phyloP scores from a whole-genome alignment of 2,888 invertebrate species.

The Gibbula magus region DNA sequence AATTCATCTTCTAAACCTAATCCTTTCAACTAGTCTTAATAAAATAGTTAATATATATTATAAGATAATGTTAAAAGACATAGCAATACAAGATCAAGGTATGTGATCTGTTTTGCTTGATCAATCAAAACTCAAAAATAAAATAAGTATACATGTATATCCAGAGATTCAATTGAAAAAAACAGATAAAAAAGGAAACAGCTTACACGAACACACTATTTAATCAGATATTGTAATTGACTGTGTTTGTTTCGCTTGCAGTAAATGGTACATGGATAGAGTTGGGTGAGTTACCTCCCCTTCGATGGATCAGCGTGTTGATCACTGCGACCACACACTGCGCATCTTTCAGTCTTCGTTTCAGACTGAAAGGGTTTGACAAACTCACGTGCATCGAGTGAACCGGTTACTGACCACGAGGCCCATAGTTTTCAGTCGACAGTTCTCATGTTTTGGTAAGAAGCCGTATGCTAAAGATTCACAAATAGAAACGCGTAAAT shows the following conservation, averaged over 20 bases:
- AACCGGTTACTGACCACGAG: neutral
- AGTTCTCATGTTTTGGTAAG: too few species aligned
- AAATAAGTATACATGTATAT: too few species aligned
- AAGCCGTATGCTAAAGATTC: too few species aligned
- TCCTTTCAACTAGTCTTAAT: too few species aligned
- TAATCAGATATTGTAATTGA: neutral
- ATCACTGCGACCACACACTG: conserved; percentile 7
- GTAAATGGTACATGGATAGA: conserved; percentile 4
- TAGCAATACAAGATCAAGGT: neutral
- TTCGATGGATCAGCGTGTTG: neutral
- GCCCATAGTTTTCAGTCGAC: neutral
- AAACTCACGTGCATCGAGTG: neutral
- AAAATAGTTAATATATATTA: too few species aligned
- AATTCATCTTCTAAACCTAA: too few species aligned
- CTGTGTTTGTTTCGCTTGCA: neutral
- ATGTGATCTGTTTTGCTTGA: neutral
- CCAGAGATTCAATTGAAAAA: neutral
- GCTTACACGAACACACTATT: neutral
- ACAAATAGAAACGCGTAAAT: too few species aligned
- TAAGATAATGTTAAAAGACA: neutral
- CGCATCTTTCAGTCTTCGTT: conserved; percentile 4
- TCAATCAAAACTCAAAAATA: neutral
- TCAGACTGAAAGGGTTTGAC: neutral
- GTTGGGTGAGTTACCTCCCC: conserved; percentile 18
- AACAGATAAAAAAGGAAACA: neutral